Evolutionary conservation across 1,140 invertebrate species (phyloP).

Genomic region (Hycleus cichorii): DNA sequence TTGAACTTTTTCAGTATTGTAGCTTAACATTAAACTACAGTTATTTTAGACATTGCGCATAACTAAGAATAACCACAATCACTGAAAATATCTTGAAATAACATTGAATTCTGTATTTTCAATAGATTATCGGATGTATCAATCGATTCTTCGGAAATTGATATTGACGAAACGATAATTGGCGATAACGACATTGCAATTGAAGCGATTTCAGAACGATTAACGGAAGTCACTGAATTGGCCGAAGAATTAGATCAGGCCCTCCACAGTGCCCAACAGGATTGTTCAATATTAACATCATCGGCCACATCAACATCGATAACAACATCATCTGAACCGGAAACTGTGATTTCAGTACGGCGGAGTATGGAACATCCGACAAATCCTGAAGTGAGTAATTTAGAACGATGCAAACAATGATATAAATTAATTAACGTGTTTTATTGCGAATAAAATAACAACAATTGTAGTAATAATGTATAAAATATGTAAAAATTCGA

Average conservation of each 20-base stretch:
- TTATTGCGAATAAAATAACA: conserved; percentile 25
- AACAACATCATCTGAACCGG: conserved; percentile 7
- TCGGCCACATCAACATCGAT: conserved; percentile 25
- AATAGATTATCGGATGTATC: background rate
- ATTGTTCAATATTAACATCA: conserved; percentile 29
- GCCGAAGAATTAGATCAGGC: conserved; percentile 57
- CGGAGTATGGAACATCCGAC: conserved; percentile 18
- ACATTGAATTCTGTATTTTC: background rate
- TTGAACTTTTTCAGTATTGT: no score
- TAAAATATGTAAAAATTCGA: conserved; percentile 18
- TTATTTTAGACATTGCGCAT: no score
- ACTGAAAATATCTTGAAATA: no score
- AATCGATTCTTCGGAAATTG: conserved; percentile 12
- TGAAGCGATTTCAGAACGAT: conserved; percentile 55
- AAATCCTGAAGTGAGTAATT: conserved; percentile 14
- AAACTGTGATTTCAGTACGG: conserved; percentile 4
- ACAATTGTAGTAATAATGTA: conserved; percentile 15
- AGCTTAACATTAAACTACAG: no score
- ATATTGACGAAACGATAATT: background rate
- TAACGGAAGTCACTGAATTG: conserved; percentile 57
- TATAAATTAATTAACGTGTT: conserved; percentile 19
- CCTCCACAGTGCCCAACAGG: conserved; percentile 47
- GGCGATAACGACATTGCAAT: conserved; percentile 53
- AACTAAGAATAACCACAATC: no score
- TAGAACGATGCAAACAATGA: background rate